Evolutionary conservation across 2,797 vertebrate genomes (phyloP), one percentile per base, ranked within the genome.

Genomic region (Lophius americanus): DNA sequence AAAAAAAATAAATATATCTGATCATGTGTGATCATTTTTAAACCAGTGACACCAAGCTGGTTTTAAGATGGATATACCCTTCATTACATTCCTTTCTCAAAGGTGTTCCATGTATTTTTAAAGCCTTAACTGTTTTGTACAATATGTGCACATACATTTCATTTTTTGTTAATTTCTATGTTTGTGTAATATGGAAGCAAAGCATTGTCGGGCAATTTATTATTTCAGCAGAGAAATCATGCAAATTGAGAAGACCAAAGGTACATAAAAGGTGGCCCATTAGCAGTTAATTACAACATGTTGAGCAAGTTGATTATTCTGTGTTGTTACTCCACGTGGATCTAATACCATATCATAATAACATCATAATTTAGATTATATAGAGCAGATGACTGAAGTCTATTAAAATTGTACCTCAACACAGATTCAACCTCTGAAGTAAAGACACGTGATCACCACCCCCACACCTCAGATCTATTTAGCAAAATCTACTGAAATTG

Each of bases 381-480:
- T 44, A 39, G 4, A 11, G n/a, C 42, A 6, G 2, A 1, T 0
- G 6, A 49, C 43, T 6, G 42, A 63, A 9, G 23, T 41, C 43
- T 32, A 14, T 33, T 43, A 14, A 42, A 4, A 49, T 13, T 51
- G 49, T 32, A 42, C 37, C 43, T 53, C 43, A 52, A 39, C 32
- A 51, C 33, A 68, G 23, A 12, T 6, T 67, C 5, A 32, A 37
- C 42, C 64, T 2, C 11, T 37, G 4, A 63, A 50, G 32, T 67
- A 23, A 39, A 67, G 51, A 71, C 49, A 44, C 64, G 35, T 68
- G 74, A 64, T 82, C 52, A 62, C 8, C 53, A 9, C 43, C n/a
- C 43, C n/a, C 43, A 71, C 64, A 50, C 46, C 50, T 76, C 12
- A 0, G 42, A 64, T 56, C 57, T 51, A 39, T 60, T 60, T 53